These are phyloP conservation scores for Mythimna pallens DNA, from an alignment of 2,888 invertebrate species.

Conservation along the genomic window DNA sequence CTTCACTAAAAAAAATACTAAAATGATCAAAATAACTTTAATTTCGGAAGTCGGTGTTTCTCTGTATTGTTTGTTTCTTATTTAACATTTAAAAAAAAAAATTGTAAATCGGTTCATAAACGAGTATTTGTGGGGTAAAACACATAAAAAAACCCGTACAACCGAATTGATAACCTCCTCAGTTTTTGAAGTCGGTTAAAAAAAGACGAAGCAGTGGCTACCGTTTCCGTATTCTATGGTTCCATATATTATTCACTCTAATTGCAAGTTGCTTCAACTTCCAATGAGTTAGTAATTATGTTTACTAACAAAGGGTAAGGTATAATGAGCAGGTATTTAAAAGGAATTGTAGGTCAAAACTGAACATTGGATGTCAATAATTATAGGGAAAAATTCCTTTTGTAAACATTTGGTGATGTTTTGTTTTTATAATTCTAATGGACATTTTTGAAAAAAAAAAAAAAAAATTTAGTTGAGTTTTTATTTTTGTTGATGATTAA, in stretches of 20 bases:
- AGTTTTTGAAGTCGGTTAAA: too few species aligned
- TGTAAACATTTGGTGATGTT: not conserved
- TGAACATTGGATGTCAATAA: not conserved
- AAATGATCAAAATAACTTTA: too few species aligned
- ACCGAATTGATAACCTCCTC: too few species aligned
- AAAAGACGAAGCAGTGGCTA: too few species aligned
- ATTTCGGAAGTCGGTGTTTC: too few species aligned
- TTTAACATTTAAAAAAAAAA: too few species aligned
- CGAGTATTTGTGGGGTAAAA: too few species aligned
- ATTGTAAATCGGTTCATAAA: too few species aligned
- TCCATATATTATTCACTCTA: slow-evolving; percentile 39
- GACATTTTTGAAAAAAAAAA: not conserved
- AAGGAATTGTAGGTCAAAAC: not conserved
- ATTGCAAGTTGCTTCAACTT: slow-evolving; percentile 20
- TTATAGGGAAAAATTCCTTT: not conserved
- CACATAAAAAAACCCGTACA: too few species aligned
- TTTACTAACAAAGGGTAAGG: not conserved
- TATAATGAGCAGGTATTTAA: not conserved
- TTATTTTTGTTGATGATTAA: not conserved
- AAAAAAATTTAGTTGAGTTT: not conserved
- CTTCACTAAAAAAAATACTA: too few species aligned
- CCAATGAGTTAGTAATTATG: slow-evolving; percentile 35
- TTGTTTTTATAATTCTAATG: not conserved
- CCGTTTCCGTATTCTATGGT: not conserved
- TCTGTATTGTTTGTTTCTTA: too few species aligned